A percentile compares a stretch with the other conserved stretches of the same genome.
Evolutionary conservation across 2,113 vertebrate genomes (phyloP).

Genomic region (Oceanodroma tethys): DNA sequence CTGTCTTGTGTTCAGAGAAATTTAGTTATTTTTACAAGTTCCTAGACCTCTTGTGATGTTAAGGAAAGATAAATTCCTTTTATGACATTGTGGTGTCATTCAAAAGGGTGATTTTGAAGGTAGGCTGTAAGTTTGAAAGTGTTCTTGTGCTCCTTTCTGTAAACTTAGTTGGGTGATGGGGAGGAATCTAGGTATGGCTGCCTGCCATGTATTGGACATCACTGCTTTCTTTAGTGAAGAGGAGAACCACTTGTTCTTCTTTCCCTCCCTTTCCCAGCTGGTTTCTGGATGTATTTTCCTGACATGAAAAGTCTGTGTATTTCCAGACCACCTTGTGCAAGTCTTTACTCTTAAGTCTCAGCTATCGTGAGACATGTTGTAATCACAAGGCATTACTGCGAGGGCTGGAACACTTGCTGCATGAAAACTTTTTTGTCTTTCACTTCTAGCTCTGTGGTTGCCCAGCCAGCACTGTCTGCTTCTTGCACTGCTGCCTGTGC

Average conservation of each 20-base stretch:
- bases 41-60: neutral
- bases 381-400: neutral
- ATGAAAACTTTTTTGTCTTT: neutral
- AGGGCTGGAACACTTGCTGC: neutral
- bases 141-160: neutral
- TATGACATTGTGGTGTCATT: neutral
- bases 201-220: neutral
- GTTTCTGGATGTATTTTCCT: neutral
- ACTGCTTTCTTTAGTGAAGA: neutral
- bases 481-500: neutral
- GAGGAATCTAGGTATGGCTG: neutral
- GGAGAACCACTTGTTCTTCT: neutral
- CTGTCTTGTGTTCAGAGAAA: neutral
- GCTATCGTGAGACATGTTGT: fast-evolving
- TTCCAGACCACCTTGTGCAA: neutral
- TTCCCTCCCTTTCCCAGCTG: neutral
- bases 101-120: neutral
- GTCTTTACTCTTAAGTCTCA: neutral
- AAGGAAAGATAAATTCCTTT: neutral
- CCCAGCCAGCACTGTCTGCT: neutral
- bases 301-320: neutral
- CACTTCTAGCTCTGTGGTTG: neutral
- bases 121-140: neutral
- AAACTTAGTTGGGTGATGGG: neutral
- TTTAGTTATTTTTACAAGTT: neutral